Conservation (phyloP, 2,113 vertebrate species). For the Paramormyrops kingsleyae region DNA sequence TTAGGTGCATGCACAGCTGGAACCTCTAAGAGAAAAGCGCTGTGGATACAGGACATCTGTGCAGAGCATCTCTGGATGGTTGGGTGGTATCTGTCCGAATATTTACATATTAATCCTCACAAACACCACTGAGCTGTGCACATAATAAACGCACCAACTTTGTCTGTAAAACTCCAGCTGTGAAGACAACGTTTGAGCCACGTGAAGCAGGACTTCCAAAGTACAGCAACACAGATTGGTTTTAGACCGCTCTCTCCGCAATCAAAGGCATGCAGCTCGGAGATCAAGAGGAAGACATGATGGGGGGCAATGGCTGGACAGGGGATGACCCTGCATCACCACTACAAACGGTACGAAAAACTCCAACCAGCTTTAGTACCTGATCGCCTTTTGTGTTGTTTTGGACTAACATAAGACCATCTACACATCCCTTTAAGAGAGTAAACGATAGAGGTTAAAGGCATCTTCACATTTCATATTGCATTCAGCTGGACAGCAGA, state of each 20-base stretch:
- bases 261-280: conserved; percentile 54
- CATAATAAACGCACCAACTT: background rate
- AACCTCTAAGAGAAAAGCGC: background rate
- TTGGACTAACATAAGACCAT: conserved; percentile 70
- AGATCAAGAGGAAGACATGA: conserved; percentile 34
- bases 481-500: background rate
- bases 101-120: background rate
- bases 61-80: background rate
- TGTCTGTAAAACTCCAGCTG: background rate
- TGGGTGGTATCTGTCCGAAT: background rate
- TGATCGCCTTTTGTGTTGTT: conserved; percentile 72
- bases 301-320: conserved; percentile 11
- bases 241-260: conserved; percentile 38
- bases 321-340: background rate
- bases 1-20: background rate
- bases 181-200: conserved; percentile 14
- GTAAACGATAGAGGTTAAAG: conserved; percentile 60
- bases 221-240: conserved; percentile 58
- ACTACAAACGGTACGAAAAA: conserved; percentile 10
- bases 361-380: conserved; percentile 48
- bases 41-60: background rate
- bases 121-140: background rate
- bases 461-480: conserved; percentile 14
- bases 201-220: conserved; percentile 40
- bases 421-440: conserved; percentile 70